Percentiles rank a stretch among this genome's conserved stretches.
phyloP scores from a whole-genome alignment of 2,113 vertebrate species.

The Egretta garzetta region DNA sequence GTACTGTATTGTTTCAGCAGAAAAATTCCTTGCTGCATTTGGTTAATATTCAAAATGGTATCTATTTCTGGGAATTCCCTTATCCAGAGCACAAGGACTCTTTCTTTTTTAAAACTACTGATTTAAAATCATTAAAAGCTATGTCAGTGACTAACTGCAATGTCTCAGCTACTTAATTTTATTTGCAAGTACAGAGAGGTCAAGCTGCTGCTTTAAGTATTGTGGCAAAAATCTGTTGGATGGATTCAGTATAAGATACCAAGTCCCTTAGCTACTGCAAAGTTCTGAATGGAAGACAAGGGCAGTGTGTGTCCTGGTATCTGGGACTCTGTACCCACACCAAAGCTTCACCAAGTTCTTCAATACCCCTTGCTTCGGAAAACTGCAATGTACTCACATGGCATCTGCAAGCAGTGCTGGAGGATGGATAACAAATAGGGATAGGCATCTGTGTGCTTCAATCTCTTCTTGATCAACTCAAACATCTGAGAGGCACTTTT shows the following conservation, averaged over 20 bases:
- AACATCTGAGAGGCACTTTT: conserved; percentile 98
- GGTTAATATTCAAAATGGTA: neutral
- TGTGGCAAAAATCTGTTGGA: neutral
- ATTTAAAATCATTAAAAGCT: neutral
- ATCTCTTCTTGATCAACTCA: conserved; percentile 92
- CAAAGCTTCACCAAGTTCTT: neutral
- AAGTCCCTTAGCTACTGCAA: neutral
- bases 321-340: neutral
- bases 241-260: neutral
- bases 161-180: neutral
- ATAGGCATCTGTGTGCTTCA: conserved; percentile 94
- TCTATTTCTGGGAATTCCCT: conserved; percentile 4
- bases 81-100: neutral
- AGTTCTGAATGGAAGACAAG: neutral
- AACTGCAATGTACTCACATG: conserved; percentile 82
- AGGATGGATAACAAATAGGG: conserved; percentile 95
- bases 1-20: neutral
- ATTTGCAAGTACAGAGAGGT: neutral
- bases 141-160: neutral
- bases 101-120: neutral
- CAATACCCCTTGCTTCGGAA: neutral
- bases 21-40: neutral
- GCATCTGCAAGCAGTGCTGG: conserved; percentile 96
- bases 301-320: neutral
- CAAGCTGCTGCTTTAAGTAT: neutral